Evolutionary conservation across 2,888 invertebrate genomes (phyloP).

Genomic region (Notodonta ziczac): DNA sequence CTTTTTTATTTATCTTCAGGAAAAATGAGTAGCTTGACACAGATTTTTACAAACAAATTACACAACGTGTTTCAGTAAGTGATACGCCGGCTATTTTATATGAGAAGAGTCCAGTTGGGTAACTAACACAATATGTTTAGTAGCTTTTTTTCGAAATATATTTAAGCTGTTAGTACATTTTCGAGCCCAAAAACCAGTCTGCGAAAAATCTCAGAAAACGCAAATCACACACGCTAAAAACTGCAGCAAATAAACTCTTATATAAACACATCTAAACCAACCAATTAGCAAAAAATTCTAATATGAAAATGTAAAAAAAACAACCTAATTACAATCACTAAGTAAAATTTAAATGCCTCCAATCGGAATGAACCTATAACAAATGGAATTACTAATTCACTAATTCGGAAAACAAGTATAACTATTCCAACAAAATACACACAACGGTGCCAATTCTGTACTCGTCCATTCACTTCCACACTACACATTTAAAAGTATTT

Average conservation of each 20-base stretch:
- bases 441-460: too few species aligned
- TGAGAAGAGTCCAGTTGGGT: not conserved
- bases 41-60: too few species aligned
- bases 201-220: constrained; percentile 30
- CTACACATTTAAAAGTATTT: too few species aligned
- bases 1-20: too few species aligned
- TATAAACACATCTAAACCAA: constrained; percentile 27
- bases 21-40: too few species aligned
- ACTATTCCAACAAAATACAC: constrained; percentile 25
- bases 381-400: constrained; percentile 37
- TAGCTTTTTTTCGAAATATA: too few species aligned
- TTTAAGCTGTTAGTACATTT: too few species aligned
- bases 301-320: constrained; percentile 17
- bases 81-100: too few species aligned
- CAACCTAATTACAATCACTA: constrained; percentile 19
- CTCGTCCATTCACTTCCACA: too few species aligned
- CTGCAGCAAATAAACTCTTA: constrained; percentile 35
- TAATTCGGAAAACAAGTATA: constrained; percentile 35
- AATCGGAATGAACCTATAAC: constrained; percentile 58
- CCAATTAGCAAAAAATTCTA: constrained; percentile 34
- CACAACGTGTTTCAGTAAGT: too few species aligned
- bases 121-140: too few species aligned
- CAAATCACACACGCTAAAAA: constrained; percentile 36
- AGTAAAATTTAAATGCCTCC: constrained; percentile 60
- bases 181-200: constrained; percentile 18